These are phyloP conservation scores for Phycodurus eques DNA, from an alignment of 2,113 vertebrate genomes.

Conservation along the genomic window DNA sequence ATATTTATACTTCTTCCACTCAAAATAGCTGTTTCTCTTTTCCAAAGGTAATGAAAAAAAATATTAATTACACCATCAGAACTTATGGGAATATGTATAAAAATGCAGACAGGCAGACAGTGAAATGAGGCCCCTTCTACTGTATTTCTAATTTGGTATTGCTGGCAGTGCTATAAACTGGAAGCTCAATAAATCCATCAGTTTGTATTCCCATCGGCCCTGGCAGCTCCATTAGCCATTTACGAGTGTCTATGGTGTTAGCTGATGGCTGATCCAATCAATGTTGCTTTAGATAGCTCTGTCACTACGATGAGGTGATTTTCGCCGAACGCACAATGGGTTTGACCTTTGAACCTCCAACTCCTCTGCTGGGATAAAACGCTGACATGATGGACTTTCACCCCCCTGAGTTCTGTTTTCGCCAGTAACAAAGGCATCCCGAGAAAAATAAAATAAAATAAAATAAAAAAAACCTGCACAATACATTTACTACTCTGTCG, in stretches of 20 bases:
- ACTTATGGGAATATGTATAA: conserved; percentile 10
- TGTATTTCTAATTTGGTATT: conserved; percentile 27
- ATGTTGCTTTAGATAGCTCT: conserved; percentile 54
- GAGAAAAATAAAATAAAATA: neutral
- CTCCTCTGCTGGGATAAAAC: conserved; percentile 61
- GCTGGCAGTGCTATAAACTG: conserved; percentile 31
- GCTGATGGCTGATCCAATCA: conserved; percentile 58
- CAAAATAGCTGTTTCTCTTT: neutral
- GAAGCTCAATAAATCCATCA: conserved; percentile 58
- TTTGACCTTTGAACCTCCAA: conserved; percentile 59
- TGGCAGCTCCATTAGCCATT: conserved; percentile 54
- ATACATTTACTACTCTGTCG: neutral
- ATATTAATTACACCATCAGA: neutral
- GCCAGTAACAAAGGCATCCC: conserved; percentile 42
- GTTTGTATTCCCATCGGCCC: conserved; percentile 50
- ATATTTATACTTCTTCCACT: neutral
- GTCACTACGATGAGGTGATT: conserved; percentile 61
- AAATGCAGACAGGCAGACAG: neutral
- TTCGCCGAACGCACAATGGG: conserved; percentile 48
- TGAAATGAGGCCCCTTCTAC: conserved; percentile 12
- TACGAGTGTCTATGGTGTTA: conserved; percentile 55
- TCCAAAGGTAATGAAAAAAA: neutral
- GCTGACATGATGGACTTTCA: conserved; percentile 55
- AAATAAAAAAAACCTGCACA: neutral
- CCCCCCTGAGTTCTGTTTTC: conserved; percentile 27